Evolutionary conservation across 2,888 invertebrate genomes (phyloP), one percentile per base, ranked within the genome.

Genomic region (Yponomeuta evonymella): DNA sequence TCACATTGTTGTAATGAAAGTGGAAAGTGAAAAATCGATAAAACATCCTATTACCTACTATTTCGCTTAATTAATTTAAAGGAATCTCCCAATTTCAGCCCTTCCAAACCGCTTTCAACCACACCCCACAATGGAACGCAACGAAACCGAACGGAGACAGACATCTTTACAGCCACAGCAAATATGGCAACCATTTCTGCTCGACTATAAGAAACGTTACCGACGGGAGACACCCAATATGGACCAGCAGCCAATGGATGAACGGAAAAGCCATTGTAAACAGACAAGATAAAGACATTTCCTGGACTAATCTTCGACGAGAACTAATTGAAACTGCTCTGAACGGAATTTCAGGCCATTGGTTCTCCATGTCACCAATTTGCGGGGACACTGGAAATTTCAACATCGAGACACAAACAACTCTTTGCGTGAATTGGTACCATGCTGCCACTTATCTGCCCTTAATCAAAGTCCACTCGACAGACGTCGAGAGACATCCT

Each of bases 341-440:
- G 69, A 89, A 92, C 65, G 91, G 93, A 11, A 76, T 93, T 68
- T 90, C 93, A 67, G 93, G 93, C 0, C 85, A 89, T 51, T 86
- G 89, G 83, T 78, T 93, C 6, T 89, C 93, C 81, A 90, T 93
- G 8, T 81, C 92, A 0, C 94, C 94, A 0, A 83, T 94, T 51
- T 94, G 94, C 75, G 94, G 94, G 0, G 93, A 94, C 71, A 92
- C 89, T 0, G 81, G 83, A 43, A 74, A 81, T 69, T 95, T 85
- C 71, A 78, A 92, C 67, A 75, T 73, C 0, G 76, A 77, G 2
- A 77, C 78, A 2, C 92, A 93, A 70, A 85, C 88, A 15, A 82
- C 82, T 15, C 79, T 95, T 5, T 96, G 96, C 74, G 81, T 95
- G 0, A 91, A 94, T 74, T 96, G 96, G 96, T 94, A 95, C 74